Base-by-base conservation (phyloP, 2,888 invertebrate species). In the Drosophila tripunctata region DNA sequence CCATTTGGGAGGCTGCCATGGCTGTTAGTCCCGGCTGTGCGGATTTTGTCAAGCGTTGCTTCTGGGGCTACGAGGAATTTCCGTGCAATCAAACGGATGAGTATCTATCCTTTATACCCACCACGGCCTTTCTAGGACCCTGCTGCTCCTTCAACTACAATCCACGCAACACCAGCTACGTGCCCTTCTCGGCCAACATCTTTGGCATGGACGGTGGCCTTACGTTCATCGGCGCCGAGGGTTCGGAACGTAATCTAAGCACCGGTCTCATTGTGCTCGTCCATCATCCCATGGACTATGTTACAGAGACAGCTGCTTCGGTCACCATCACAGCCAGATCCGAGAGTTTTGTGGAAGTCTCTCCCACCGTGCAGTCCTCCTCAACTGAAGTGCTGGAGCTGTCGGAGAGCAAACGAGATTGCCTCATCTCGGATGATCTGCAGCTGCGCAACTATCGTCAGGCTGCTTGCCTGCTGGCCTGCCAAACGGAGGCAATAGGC, bases 81-180 rank as follows among this genome's bases (percentile, higher is more conserved):
- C 76, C 86, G 1, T 91, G 91, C 51, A 87, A 86, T 45, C 90
- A 91, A 64, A 67, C 81, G 8, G 78, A 90, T 56, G 87, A 90
- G 14, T 90, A 89, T 66, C 69, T 91, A 1, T 89, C 89, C 1
- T 91, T 91, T 44, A 88, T 88, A 43, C 78, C 89, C 0, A 90
- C 91, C 0, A 90, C 89, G 0, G 90, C 91, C 0, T 89, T 73
- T 55, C 56, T 90, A 5, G 91, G 91, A 0, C 88, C 90, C 3
- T 91, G 91, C 44, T 91, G 91, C 62, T 91, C 91, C 3, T 91
- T 91, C 27, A 91, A 91, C 65, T 91, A 91, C 44, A 89, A 91
- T 78, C 91, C 91, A 0, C 84, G 87, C 14, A 91, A 91, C 70
- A 57, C 75, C 7, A 90, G 90, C 3, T 90, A 86, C 52, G 78